phyloP scores from a whole-genome alignment of 1,140 invertebrate genomes.

The Ruditapes philippinarum region DNA sequence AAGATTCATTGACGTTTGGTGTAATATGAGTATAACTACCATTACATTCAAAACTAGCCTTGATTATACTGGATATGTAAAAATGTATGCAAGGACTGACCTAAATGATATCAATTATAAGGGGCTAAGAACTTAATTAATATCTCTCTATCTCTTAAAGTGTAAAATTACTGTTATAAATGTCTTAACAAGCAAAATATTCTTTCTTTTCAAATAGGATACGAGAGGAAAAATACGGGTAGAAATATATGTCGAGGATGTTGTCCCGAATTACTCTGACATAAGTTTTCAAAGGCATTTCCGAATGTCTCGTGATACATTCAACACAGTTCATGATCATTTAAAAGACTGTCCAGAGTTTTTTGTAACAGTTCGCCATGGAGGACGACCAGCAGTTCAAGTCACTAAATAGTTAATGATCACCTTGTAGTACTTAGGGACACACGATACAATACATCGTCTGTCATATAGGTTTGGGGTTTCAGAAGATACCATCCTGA shows the following conservation, averaged over 20 bases:
- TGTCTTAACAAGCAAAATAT: too few species aligned
- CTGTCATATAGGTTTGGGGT: slow-evolving; percentile 69
- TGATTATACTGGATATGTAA: too few species aligned
- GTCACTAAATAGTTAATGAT: slow-evolving; percentile 64
- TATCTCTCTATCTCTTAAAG: too few species aligned
- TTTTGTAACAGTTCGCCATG: slow-evolving; percentile 1
- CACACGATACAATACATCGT: slow-evolving; percentile 51
- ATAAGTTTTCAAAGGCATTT: slow-evolving; percentile 56
- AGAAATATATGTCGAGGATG: slow-evolving; percentile 62
- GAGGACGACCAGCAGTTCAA: slow-evolving; percentile 59
- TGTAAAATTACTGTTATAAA: too few species aligned
- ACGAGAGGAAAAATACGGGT: slow-evolving; percentile 44
- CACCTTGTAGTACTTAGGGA: slow-evolving; percentile 65
- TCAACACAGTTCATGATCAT: slow-evolving; percentile 34
- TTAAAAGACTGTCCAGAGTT: slow-evolving; percentile 23
- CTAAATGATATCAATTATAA: too few species aligned
- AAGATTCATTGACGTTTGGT: too few species aligned
- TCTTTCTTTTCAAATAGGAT: too few species aligned
- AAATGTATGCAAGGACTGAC: too few species aligned
- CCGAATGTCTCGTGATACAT: slow-evolving; percentile 37
- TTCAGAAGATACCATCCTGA: slow-evolving; percentile 56
- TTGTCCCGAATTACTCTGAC: slow-evolving; percentile 49
- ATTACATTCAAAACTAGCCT: too few species aligned
- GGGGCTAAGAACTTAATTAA: too few species aligned
- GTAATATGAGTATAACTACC: too few species aligned